Percentiles rank a stretch among this genome's conserved stretches.
Conservation (phyloP, 2,113 vertebrate genomes). For the Potamarius usumacintae region DNA sequence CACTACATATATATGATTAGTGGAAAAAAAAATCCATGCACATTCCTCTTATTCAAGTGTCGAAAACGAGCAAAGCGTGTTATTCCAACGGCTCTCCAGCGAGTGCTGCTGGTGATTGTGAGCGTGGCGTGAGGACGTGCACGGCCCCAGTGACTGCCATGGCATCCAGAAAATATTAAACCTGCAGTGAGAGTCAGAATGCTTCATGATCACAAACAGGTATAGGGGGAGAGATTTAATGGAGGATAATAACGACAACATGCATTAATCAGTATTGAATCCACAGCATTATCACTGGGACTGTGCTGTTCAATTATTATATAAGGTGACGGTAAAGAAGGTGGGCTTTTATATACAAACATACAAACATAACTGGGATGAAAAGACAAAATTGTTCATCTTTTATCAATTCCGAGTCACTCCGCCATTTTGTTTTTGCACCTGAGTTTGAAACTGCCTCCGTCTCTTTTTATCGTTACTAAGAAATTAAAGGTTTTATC, state of each 20-base stretch:
- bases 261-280: not conserved
- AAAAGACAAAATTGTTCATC: too few species aligned
- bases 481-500: too few species aligned
- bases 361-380: not conserved
- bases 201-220: not conserved
- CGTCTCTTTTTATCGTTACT: too few species aligned
- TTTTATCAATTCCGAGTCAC: not conserved
- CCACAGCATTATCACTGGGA: not conserved
- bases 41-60: not conserved
- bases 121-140: not conserved
- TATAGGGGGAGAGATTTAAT: not conserved
- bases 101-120: not conserved
- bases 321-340: not conserved
- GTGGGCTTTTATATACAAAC: not conserved
- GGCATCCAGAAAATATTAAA: not conserved
- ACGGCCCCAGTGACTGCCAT: not conserved
- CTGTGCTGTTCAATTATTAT: not conserved
- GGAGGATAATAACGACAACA: slow-evolving; percentile 39
- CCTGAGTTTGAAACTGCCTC: too few species aligned
- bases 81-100: not conserved
- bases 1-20: not conserved
- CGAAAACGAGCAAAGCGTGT: not conserved
- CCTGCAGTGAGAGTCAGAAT: too few species aligned
- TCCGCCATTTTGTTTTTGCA: too few species aligned
- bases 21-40: not conserved